These are phyloP conservation scores for Oostethus manadensis DNA, from an alignment of 2,113 vertebrate genomes.

Conservation along the genomic window DNA sequence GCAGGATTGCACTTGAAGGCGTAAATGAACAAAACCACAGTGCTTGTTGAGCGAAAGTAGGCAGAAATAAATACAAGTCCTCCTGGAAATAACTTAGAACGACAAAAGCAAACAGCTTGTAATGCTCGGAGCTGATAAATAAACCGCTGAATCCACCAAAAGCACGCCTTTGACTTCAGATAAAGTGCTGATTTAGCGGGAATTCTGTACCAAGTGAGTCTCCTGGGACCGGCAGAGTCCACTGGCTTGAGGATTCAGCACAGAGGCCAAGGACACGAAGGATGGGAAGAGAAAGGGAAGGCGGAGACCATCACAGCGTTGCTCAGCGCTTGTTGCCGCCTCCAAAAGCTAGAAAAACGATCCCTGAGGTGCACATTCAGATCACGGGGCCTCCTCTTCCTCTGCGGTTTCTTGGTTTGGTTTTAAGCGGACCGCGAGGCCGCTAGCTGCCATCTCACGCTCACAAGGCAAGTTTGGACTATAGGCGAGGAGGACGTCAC, in stretches of 20 bases:
- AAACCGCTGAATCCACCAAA: slow-evolving; percentile 59
- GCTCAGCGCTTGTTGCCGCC: slow-evolving; percentile 69
- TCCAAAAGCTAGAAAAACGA: slow-evolving; percentile 64
- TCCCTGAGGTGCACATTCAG: slow-evolving; percentile 77
- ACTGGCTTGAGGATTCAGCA: slow-evolving; percentile 49
- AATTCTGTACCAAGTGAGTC: slow-evolving; percentile 65
- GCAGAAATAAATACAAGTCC: slow-evolving; percentile 80
- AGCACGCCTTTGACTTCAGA: slow-evolving; percentile 65
- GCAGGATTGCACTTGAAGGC: slow-evolving; percentile 63
- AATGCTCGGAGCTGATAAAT: slow-evolving; percentile 61
- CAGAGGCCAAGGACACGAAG: slow-evolving; percentile 14
- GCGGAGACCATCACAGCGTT: slow-evolving; percentile 62
- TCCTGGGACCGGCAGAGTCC: slow-evolving; percentile 45
- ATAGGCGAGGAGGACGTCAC: slow-evolving; percentile 61
- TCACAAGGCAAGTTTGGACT: slow-evolving; percentile 70
- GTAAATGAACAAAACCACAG: slow-evolving; percentile 68
- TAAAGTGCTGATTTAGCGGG: slow-evolving; percentile 74
- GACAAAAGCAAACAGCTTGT: slow-evolving; percentile 76
- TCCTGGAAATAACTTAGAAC: slow-evolving; percentile 74
- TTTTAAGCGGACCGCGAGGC: background rate
- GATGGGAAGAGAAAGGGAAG: slow-evolving; percentile 46
- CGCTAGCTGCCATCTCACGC: slow-evolving; percentile 66
- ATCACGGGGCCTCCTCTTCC: slow-evolving; percentile 43
- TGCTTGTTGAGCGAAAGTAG: slow-evolving; percentile 66
- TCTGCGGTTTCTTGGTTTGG: slow-evolving; percentile 39